These are phyloP conservation scores for Proales similis DNA, from an alignment of 1,140 invertebrate species.

Conservation along the genomic window DNA sequence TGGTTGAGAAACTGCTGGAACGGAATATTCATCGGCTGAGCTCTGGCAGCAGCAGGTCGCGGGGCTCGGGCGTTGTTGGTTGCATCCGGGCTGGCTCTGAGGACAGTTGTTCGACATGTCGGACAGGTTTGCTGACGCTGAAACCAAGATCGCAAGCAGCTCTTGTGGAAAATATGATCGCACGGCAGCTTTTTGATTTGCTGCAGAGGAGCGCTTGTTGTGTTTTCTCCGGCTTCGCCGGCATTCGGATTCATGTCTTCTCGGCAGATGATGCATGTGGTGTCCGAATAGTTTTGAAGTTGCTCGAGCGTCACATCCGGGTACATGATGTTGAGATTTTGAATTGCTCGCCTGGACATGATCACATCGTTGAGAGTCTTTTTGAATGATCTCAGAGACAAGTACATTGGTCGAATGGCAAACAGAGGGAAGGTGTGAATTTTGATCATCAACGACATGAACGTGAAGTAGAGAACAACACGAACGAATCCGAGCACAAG, in stretches of 20 bases:
- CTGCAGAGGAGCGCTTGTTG: slow-evolving; percentile 39
- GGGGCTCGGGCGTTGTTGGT: slow-evolving; percentile 49
- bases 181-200: slow-evolving; percentile 84
- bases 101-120: slow-evolving; percentile 90
- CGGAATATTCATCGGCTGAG: background rate
- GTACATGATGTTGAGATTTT: slow-evolving; percentile 92
- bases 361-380: slow-evolving; percentile 96
- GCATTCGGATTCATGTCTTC: slow-evolving; percentile 69
- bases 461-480: slow-evolving; percentile 83
- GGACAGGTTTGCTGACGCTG: slow-evolving; percentile 99
- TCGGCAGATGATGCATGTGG: slow-evolving; percentile 97
- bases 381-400: slow-evolving; percentile 92
- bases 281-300: slow-evolving; percentile 75
- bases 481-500: slow-evolving; percentile 71
- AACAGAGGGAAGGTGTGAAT: slow-evolving; percentile 96
- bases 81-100: slow-evolving; percentile 57
- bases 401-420: slow-evolving; percentile 96
- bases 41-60: background rate
- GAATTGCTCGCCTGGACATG: slow-evolving; percentile 85
- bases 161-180: slow-evolving; percentile 97
- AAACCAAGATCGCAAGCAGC: slow-evolving; percentile 97
- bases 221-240: no score
- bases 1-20: background rate
- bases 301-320: slow-evolving; percentile 91
- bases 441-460: slow-evolving; percentile 91